phyloP scores from a whole-genome alignment of 1,140 invertebrate species.

The Idris sp. region DNA sequence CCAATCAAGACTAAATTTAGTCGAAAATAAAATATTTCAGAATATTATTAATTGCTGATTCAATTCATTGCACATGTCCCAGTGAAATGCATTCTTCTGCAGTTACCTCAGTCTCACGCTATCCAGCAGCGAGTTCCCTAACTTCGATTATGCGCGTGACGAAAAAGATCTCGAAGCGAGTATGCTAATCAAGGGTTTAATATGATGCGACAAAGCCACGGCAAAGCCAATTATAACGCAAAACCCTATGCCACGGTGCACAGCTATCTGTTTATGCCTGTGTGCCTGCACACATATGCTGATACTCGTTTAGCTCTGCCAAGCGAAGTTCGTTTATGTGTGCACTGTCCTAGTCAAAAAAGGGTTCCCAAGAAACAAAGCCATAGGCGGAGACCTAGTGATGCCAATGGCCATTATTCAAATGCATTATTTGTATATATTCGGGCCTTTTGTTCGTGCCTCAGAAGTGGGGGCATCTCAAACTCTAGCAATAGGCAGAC shows the following conservation, averaged over 20 bases:
- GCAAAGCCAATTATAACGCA: constrained; percentile 76
- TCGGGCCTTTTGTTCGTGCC: constrained; percentile 68
- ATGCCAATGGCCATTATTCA: constrained; percentile 70
- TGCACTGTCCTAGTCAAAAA: constrained; percentile 21
- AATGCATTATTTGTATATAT: constrained; percentile 76
- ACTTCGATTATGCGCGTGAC: constrained; percentile 73
- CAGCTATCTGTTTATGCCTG: constrained; percentile 41
- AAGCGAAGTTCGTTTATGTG: constrained; percentile 28
- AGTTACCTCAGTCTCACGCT: constrained; percentile 25
- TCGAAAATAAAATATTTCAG: too few species aligned
- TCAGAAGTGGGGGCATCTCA: constrained; percentile 55
- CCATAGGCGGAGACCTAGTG: constrained; percentile 66
- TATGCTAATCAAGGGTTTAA: constrained; percentile 75
- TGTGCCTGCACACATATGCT: constrained; percentile 29
- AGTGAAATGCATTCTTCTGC: constrained; percentile 1
- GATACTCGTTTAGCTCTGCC: constrained; percentile 27
- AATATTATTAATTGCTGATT: too few species aligned
- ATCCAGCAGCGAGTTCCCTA: constrained; percentile 23
- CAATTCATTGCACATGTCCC: too few species aligned
- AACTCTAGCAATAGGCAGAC: too few species aligned
- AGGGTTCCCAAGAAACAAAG: constrained; percentile 65
- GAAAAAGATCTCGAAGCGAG: constrained; percentile 75
- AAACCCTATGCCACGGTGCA: constrained; percentile 24
- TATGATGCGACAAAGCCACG: constrained; percentile 67
- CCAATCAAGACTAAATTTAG: too few species aligned